Evolutionary conservation across 1,140 invertebrate genomes (phyloP).

Genomic region (Drosophila parvula): DNA sequence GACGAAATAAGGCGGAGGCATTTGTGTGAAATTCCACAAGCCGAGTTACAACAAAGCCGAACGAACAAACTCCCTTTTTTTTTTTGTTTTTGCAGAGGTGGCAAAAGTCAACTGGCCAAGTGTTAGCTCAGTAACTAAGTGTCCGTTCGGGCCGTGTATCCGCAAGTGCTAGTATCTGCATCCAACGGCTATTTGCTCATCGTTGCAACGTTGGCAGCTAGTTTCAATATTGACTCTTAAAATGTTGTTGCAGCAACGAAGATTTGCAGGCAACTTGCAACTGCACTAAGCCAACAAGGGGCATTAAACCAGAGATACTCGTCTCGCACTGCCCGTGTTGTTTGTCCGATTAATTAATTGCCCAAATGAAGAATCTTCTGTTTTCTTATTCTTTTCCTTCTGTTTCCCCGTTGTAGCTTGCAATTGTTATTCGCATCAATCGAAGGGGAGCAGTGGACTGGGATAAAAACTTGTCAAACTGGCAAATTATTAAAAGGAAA

Average conservation of each 20-base stretch:
- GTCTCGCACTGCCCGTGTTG: conserved; percentile 13
- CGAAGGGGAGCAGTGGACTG: conserved; percentile 2
- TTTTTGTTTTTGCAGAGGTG: conserved; percentile 35
- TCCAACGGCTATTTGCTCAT: conserved; percentile 58
- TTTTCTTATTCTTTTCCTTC: background rate
- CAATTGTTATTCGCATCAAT: conserved; percentile 45
- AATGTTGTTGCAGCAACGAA: conserved; percentile 65
- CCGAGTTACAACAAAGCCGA: conserved; percentile 28
- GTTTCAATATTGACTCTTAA: conserved; percentile 72
- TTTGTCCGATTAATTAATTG: conserved; percentile 75
- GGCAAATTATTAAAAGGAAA: conserved; percentile 81
- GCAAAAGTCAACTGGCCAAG: conserved; percentile 69
- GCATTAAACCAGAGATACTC: conserved; percentile 14
- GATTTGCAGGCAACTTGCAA: conserved; percentile 44
- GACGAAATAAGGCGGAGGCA: conserved; percentile 9
- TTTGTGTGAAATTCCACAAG: conserved; percentile 65
- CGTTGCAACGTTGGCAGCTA: conserved; percentile 51
- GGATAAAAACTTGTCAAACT: conserved; percentile 61
- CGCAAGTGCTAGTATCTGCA: conserved; percentile 24
- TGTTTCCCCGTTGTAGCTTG: background rate
- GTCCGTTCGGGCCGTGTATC: conserved; percentile 10
- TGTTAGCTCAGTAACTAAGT: conserved; percentile 42
- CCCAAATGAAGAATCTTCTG: conserved; percentile 19
- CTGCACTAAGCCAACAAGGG: conserved; percentile 42
- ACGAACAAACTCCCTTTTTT: background rate